Percentiles rank a stretch among this genome's conserved stretches.
Evolutionary conservation across 2,797 vertebrate genomes (phyloP).

Genomic region (Ciconia nigra): DNA sequence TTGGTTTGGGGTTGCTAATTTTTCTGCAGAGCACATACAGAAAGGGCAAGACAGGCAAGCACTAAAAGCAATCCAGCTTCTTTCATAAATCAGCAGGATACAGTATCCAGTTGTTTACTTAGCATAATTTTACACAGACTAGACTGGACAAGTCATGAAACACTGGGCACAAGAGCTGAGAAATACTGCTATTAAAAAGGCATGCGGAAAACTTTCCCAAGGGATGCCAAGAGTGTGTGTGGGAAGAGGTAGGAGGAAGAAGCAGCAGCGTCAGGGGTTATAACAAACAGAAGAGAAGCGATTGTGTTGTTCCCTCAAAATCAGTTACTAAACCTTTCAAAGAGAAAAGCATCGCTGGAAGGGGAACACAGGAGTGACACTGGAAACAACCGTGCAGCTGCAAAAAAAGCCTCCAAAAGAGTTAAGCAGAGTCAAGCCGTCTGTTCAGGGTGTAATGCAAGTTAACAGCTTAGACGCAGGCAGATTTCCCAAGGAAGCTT

Average conservation of each 20-base stretch:
- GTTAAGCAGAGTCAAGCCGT: not conserved
- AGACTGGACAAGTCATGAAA: conserved; percentile 63
- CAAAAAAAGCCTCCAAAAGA: not conserved
- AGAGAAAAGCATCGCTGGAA: conserved; percentile 4
- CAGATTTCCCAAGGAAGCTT: not conserved
- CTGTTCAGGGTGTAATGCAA: not conserved
- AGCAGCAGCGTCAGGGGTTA: conserved; percentile 20
- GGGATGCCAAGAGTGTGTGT: conserved; percentile 36
- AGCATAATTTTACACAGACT: conserved; percentile 57
- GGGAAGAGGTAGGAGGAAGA: conserved; percentile 55
- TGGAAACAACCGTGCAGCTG: not conserved
- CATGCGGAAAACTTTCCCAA: conserved; percentile 48
- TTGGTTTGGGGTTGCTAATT: not conserved
- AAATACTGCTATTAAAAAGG: conserved; percentile 53
- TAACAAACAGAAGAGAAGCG: not conserved
- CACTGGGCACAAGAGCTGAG: conserved; percentile 62
- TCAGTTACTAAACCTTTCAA: conserved; percentile 13
- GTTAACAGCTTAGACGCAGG: not conserved
- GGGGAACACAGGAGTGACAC: not conserved
- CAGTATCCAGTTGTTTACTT: conserved; percentile 58
- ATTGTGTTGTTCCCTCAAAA: conserved; percentile 8
- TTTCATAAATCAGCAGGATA: conserved; percentile 49
- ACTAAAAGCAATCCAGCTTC: conserved; percentile 15
- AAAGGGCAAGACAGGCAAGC: conserved; percentile 4
- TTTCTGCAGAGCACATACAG: not conserved